Evolutionary conservation across 2,113 vertebrate genomes (phyloP).

Genomic region (Semnornis frantzii): DNA sequence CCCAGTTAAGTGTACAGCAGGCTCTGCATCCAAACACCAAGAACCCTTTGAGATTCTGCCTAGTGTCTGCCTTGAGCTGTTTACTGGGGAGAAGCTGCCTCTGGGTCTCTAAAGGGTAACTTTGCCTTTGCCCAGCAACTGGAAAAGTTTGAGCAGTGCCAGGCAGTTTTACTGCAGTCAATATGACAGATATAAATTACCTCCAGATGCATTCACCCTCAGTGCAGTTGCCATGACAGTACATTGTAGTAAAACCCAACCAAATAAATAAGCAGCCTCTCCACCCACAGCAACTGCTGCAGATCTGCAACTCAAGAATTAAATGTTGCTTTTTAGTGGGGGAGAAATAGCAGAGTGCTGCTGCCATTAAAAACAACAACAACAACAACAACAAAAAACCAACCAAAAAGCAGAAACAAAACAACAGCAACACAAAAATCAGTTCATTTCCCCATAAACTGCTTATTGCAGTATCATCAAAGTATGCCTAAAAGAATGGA

Average conservation of each 20-base stretch:
- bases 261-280: slow-evolving; percentile 57
- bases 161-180: neutral
- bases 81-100: neutral
- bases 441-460: slow-evolving; percentile 46
- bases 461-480: slow-evolving; percentile 8
- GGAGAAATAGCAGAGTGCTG: neutral
- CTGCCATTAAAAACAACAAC: neutral
- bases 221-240: slow-evolving; percentile 59
- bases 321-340: slow-evolving; percentile 33
- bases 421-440: too few relatives aligned
- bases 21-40: neutral
- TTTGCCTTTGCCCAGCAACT: neutral
- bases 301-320: slow-evolving; percentile 45
- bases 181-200: slow-evolving; percentile 5
- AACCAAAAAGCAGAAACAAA: too few relatives aligned
- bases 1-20: neutral
- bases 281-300: slow-evolving; percentile 42
- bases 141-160: slow-evolving; percentile 3
- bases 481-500: slow-evolving; percentile 27
- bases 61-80: neutral
- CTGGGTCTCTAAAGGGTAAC: neutral
- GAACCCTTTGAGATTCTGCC: neutral
- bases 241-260: slow-evolving; percentile 40
- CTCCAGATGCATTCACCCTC: slow-evolving; percentile 15
- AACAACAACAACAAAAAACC: too few relatives aligned